These are phyloP conservation scores for Chelon labrosus DNA, from an alignment of 2,797 vertebrate species.

Conservation along the genomic window DNA sequence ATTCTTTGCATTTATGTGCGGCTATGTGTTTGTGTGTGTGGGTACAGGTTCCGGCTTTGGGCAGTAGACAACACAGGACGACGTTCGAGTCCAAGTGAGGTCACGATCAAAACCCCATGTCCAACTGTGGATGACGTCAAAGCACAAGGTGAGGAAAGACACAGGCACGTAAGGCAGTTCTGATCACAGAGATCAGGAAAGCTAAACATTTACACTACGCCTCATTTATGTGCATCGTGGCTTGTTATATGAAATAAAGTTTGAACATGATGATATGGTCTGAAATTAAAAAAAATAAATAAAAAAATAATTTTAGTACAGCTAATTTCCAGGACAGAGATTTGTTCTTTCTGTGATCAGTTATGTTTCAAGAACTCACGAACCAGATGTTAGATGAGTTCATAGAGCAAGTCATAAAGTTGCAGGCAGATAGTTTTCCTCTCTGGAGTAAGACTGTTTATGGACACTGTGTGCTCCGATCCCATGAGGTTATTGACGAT, in stretches of 20 bases:
- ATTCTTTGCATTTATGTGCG: neutral
- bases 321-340: constrained; percentile 26
- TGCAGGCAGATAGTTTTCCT: constrained; percentile 35
- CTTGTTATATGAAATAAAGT: neutral
- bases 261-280: neutral
- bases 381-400: constrained; percentile 53
- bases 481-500: constrained; percentile 28
- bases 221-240: no score
- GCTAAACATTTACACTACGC: no score
- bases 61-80: constrained; percentile 97
- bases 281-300: neutral
- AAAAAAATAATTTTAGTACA: neutral
- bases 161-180: neutral
- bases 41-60: constrained; percentile 94
- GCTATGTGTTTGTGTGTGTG: constrained; percentile 17
- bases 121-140: constrained; percentile 98
- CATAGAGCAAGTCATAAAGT: constrained; percentile 49
- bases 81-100: constrained; percentile 93
- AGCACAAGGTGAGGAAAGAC: constrained; percentile 91
- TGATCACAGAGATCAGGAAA: neutral
- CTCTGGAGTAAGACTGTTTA: constrained; percentile 37
- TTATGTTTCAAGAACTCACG: constrained; percentile 29
- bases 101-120: constrained; percentile 96
- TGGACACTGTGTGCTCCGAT: constrained; percentile 22
- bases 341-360: constrained; percentile 20